Evolutionary conservation across 2,888 invertebrate genomes (phyloP), one percentile per base, ranked within the genome.

Genomic region (Nineta flava): DNA sequence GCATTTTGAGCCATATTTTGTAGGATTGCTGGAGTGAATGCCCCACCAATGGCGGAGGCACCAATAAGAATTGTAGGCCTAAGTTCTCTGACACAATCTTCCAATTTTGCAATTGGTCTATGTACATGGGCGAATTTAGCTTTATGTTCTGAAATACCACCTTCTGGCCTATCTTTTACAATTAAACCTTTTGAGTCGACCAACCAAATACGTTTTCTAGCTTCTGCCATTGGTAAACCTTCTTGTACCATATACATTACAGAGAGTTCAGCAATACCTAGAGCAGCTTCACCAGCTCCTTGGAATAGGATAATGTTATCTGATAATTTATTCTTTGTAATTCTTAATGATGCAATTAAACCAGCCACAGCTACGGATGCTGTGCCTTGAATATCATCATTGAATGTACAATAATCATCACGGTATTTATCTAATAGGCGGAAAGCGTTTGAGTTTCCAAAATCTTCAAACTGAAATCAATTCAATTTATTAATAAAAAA

Each of bases 361-460:
- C 99, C 99, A 12, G 92, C 93, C 17, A 97, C 86, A 10, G 94
- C 95, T 15, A 99, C 97, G 5, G 93, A 75, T 2, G 99, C 97
- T 4, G 96, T 94, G 61, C 95, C 95, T 67, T 99, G 96, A 63
- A 99, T 99, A 66, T 99, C 99, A 66, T 99, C 99, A 71, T 99
- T 99, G 70, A 99, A 99, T 12, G 93, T 94, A 69, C 96, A 97
- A 68, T 87, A 85, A 61, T 77, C 65, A 59, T 87, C 73, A 41
- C 92, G 79, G 69, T 97, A 99, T 65, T 88, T 92, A 60, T 81
- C 84, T 55, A 99, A 73, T 50, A 99, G 73, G 34, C 88, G 75
- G 75, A 97, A 99, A 6, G 99, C 99, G 69, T 99, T 99, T 9
- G 85, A 78, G 64, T 99, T 99, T 49, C 85, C 99, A 66, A 99